Evolutionary conservation across 2,113 vertebrate genomes (phyloP), one percentile per base, ranked within the genome.

Genomic region (Scopus umbretta): DNA sequence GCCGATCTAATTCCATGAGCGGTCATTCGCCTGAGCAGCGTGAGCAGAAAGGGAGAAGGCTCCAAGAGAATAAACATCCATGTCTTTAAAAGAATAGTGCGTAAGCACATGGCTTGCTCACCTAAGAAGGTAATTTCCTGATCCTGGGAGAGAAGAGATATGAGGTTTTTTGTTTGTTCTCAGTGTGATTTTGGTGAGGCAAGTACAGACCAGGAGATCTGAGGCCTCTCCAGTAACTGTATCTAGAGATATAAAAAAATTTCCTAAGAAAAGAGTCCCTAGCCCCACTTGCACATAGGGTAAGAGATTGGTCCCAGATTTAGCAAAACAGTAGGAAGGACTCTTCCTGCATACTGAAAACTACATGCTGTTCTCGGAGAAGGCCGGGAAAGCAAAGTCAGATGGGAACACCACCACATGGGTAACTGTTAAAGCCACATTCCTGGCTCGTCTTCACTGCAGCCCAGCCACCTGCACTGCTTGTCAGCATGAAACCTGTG

Each of bases 251-350:
- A 90, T 8, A 83, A 56, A 84, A 91, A 93, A 49, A 71, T 6
- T 42, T 34, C 58, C 23, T 58, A 75, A 65, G 76, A 84, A 82
- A 23, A 40, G 4, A 82, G 66, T 80, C 71, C 62, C 53, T 61
- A 66, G 66, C 66, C 74, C 81, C 67, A 92, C 13, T 63, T 58
- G 72, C 72, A 89, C 2, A 19, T 2, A 80, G 89, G 83, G 61
- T 22, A 70, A 62, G 91, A 94, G 63, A 83, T 5, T 91, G 94
- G 92, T 94, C 93, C 94, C 91, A 88, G 78, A 73, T 73, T 82
- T n/a, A 80, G 75, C 5, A 9, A 55, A 95, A 87, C 15, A 58
- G 40, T 8, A 80, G 53, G 52, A 74, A 81, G 68, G 66, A 85
- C 53, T 83, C 84, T 70, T 87, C 10, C 40, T 87, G 66, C 53